Conservation (phyloP, 2,113 vertebrate species). For the Sceloporus undulatus region DNA sequence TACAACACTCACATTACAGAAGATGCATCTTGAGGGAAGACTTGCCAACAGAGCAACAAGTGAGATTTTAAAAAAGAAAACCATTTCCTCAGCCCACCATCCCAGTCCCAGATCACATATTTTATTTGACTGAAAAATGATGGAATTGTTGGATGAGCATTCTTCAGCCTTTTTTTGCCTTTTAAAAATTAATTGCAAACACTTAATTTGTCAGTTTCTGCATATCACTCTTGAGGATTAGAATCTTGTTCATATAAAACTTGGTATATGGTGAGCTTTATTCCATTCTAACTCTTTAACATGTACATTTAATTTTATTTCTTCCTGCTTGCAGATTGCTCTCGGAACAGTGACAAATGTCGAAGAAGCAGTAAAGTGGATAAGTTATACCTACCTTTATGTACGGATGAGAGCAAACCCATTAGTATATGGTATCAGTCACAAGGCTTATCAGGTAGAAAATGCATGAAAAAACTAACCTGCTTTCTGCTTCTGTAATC, state of each 20-base stretch:
- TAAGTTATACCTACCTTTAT: conserved; percentile 98
- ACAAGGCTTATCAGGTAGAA: conserved; percentile 94
- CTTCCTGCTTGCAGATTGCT: conserved; percentile 84
- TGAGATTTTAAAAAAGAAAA: background rate
- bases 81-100: background rate
- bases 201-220: background rate
- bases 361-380: conserved; percentile 98
- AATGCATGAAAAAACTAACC: conserved; percentile 69
- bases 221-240: background rate
- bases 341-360: conserved; percentile 97
- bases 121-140: background rate
- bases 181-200: background rate
- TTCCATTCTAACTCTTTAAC: conserved; percentile 50
- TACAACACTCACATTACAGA: background rate
- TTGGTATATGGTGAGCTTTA: conserved; percentile 31
- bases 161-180: background rate
- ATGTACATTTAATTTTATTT: conserved; percentile 66
- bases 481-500: conserved; percentile 71
- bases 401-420: conserved; percentile 99
- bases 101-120: background rate
- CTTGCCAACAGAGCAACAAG: background rate
- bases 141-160: background rate
- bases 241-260: background rate
- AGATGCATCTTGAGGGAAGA: background rate
- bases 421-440: conserved; percentile 95